Conservation (phyloP, 2,113 vertebrate species). For the Cololabis saira region DNA sequence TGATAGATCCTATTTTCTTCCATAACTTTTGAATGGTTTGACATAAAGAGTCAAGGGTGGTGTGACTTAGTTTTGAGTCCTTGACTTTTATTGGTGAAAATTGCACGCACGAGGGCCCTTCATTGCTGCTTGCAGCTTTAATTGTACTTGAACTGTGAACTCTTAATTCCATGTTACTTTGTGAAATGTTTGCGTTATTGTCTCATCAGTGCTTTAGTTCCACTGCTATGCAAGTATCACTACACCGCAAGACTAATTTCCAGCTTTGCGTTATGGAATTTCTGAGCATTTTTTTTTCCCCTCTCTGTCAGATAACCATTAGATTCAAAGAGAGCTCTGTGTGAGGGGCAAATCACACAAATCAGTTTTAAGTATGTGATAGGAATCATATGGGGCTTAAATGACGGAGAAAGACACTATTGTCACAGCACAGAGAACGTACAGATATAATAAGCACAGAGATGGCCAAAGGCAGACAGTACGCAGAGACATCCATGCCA, state of each 20-base stretch:
- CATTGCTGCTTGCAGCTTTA: too few species aligned
- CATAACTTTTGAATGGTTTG: too few species aligned
- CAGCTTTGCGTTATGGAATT: constrained; percentile 20
- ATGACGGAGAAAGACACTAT: constrained; percentile 16
- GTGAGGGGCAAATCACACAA: constrained; percentile 16
- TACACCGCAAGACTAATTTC: constrained; percentile 30
- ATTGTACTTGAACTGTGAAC: constrained; percentile 8
- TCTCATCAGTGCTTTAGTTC: constrained; percentile 1
- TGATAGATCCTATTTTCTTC: too few species aligned
- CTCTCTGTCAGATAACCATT: background rate
- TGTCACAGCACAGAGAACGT: constrained; percentile 1
- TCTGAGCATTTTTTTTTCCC: constrained; percentile 4
- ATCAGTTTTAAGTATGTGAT: constrained; percentile 33
- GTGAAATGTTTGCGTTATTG: constrained; percentile 9
- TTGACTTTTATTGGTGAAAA: too few species aligned
- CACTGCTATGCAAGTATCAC: constrained; percentile 8
- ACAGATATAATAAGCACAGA: background rate
- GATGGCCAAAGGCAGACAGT: constrained; percentile 3
- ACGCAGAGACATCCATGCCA: constrained; percentile 1
- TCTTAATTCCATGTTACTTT: constrained; percentile 19
- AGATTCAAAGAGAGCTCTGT: constrained; percentile 16
- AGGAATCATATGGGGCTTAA: constrained; percentile 21
- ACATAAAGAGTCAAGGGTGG: too few species aligned
- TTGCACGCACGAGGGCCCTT: too few species aligned
- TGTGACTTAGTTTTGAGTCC: too few species aligned